These are phyloP conservation scores for Zaprionus tsacasi DNA, from an alignment of 1,140 invertebrate species.

Conservation along the genomic window DNA sequence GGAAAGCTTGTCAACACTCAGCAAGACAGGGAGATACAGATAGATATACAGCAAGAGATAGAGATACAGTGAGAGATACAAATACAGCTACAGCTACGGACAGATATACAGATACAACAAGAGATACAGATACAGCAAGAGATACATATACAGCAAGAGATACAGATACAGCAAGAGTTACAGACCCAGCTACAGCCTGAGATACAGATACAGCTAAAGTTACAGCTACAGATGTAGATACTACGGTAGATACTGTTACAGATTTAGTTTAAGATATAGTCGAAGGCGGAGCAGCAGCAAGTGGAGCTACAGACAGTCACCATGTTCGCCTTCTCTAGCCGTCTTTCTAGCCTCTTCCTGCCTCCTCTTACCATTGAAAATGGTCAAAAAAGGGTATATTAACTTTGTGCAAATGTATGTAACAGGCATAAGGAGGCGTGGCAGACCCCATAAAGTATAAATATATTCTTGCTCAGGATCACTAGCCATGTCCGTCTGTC, in stretches of 20 bases:
- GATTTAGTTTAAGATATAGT: too few relatives aligned
- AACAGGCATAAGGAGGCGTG: too few relatives aligned
- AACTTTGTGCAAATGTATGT: too few relatives aligned
- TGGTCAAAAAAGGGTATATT: too few relatives aligned
- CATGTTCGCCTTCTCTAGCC: neutral
- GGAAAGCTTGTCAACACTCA: slow-evolving; percentile 23
- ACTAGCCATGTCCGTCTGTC: too few relatives aligned
- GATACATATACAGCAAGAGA: slow-evolving; percentile 17
- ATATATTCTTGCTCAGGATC: too few relatives aligned
- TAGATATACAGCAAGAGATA: neutral
- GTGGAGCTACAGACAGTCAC: neutral
- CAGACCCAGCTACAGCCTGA: slow-evolving; percentile 8
- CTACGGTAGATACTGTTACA: too few relatives aligned
- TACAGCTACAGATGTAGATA: neutral
- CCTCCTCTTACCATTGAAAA: too few relatives aligned
- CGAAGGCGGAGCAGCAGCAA: neutral
- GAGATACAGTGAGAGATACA: neutral
- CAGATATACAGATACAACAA: neutral
- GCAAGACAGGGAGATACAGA: slow-evolving; percentile 10
- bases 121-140: slow-evolving; percentile 2
- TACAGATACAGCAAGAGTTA: slow-evolving; percentile 22
- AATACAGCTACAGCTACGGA: slow-evolving; percentile 3
- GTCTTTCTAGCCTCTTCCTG: too few relatives aligned
- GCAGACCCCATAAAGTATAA: too few relatives aligned
- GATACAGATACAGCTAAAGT: slow-evolving; percentile 17